Conservation (phyloP, 1,140 invertebrate genomes). For the Antheraea pernyi region DNA sequence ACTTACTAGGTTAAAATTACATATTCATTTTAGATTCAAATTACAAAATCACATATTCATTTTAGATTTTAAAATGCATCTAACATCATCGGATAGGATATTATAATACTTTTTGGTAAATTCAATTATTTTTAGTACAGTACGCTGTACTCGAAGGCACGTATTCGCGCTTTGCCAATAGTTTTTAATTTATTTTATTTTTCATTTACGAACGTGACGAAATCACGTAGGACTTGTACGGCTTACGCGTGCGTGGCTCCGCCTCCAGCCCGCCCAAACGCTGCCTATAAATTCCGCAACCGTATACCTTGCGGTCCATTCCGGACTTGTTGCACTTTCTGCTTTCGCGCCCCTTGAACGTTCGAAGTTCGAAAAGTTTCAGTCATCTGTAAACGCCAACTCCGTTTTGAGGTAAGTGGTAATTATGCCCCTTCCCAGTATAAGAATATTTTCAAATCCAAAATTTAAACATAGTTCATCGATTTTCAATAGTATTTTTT, state of each 20-base stretch:
- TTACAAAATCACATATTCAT: too few relatives aligned
- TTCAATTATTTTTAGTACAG: too few relatives aligned
- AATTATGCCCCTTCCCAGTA: too few relatives aligned
- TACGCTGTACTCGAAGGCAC: too few relatives aligned
- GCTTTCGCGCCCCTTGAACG: constrained; percentile 37
- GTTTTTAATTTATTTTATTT: constrained; percentile 4
- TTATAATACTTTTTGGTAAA: too few relatives aligned
- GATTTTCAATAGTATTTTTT: too few relatives aligned
- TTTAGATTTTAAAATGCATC: too few relatives aligned
- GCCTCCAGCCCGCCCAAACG: constrained; percentile 57
- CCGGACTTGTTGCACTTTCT: constrained; percentile 58
- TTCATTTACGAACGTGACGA: constrained; percentile 10
- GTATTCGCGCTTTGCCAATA: constrained; percentile 3
- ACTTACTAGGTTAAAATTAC: too few relatives aligned
- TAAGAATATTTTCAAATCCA: too few relatives aligned
- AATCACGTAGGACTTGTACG: background rate
- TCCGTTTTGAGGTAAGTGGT: constrained; percentile 19
- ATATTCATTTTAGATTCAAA: too few relatives aligned
- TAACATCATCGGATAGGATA: too few relatives aligned
- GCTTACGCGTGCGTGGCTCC: constrained; percentile 64
- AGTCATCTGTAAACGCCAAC: constrained; percentile 9
- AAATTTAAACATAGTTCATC: too few relatives aligned
- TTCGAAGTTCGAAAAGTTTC: constrained; percentile 51
- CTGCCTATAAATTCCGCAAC: constrained; percentile 56
- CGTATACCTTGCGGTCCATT: constrained; percentile 25